Evolutionary conservation across 2,113 vertebrate genomes (phyloP), one percentile per base, ranked within the genome.

Genomic region (Trematocara macrostoma): DNA sequence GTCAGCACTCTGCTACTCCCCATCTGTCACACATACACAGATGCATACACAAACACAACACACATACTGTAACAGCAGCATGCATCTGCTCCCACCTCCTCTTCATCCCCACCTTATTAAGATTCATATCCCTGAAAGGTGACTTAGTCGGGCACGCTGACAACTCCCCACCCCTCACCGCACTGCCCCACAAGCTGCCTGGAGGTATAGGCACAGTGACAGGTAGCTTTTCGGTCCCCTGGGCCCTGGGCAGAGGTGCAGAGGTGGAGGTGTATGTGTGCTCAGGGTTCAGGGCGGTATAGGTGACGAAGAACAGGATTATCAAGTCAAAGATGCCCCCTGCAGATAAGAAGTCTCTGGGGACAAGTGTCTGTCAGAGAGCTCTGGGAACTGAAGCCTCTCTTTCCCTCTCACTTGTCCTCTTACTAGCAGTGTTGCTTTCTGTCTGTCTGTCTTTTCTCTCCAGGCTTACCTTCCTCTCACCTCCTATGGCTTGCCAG

Each of bases 121-220:
- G 95, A 97, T 96, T 96, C 96, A 96, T 95, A 96, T 96, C 95
- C 95, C 92, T 80, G 88, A 96, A 96, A 96, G 96, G 96, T 96
- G 96, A 96, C 96, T 96, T 95, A 94, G 94, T 95, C 85, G 93
- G 95, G 96, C 93, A 93, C 69, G 35, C 87, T 93, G 91, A 95
- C 93, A 95, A 89, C 82, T 42, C 88, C 81, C 89, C 71, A 80
- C 74, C 79, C 88, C 84, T 80, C 91, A 45, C 42, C 88, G 87
- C 91, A 61, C 84, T 90, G 89, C 90, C 86, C 92, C 92, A 90
- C 94, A 90, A 92, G 91, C 94, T 87, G 93, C 96, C 95, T 93
- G 94, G 85, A 95, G 94, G 94, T 94, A 94, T 85, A 95, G 87
- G 91, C 93, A 61, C 84, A 88, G 76, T 96, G 96, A 96, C 96